These are phyloP conservation scores for Sebastes minor DNA, from an alignment of 2,797 vertebrate species.

Conservation along the genomic window DNA sequence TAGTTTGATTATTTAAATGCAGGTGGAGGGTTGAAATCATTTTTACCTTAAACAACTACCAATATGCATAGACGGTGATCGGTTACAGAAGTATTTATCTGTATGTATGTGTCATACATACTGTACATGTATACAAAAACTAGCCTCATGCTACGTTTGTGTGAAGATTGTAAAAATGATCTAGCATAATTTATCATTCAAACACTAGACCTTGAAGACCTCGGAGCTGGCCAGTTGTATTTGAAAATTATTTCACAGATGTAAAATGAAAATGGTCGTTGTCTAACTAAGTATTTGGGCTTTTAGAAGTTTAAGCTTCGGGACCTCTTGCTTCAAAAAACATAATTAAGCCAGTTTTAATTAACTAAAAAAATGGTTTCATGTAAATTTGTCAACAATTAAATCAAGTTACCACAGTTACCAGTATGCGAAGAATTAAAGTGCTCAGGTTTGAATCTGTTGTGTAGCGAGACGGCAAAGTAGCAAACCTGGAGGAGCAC, in stretches of 20 bases:
- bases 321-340: background rate
- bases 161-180: background rate
- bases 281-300: background rate
- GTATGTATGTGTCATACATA: background rate
- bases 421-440: background rate
- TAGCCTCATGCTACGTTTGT: background rate
- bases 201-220: background rate
- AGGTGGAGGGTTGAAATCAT: background rate
- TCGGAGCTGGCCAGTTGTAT: background rate
- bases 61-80: background rate
- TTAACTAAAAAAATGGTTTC: background rate
- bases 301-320: background rate
- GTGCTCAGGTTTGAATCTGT: slow-evolving; percentile 9
- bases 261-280: background rate
- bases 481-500: slow-evolving; percentile 2
- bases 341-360: background rate
- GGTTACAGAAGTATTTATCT: slow-evolving; percentile 24
- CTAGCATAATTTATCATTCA: background rate
- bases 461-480: slow-evolving; percentile 3
- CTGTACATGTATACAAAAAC: background rate
- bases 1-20: slow-evolving; percentile 15
- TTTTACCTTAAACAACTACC: background rate
- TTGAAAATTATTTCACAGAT: background rate
- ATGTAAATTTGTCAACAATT: background rate
- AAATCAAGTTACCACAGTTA: background rate